Base-by-base conservation (phyloP, 2,113 vertebrate species). In the Thymallus thymallus region DNA sequence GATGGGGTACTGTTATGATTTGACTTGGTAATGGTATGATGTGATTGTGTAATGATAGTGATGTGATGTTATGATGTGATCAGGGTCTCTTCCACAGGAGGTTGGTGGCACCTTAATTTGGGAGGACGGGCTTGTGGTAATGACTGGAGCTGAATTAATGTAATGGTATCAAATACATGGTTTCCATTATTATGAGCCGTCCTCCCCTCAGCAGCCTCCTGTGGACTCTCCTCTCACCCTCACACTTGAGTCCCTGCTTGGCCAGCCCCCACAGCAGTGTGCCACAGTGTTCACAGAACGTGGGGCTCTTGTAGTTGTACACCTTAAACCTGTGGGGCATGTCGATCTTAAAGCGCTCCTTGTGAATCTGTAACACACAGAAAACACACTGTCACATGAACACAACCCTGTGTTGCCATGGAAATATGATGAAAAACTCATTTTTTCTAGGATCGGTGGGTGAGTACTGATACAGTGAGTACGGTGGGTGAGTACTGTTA, bases 271-370 rank as follows among this genome's bases (percentile, higher is more conserved):
- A 99, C 45, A 99, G 94, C 79, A 99, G 93, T 0, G 98, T 99
- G 10, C 98, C 98, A 1, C 98, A 99, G 93, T 99, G 98, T 75
- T 99, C 94, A 5, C 97, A 99, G 92, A 99, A 99, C 0, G 96
- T 97, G 0, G 97, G 98, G 65, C 98, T 99, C 72, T 95, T 98
- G 88, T 97, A 99, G 88, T 95, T 99, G 91, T 98, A 94, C 72
- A 97, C 96, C 78, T 95, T 98, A 78, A 99, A 99, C 79, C 97
- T 87, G 81, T 99, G 98, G 0, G 97, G 96, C 96, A 99, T 96
- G 91, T 98, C 96, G 0, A 99, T 99, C 89, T 98, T 99, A 90
- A 98, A 98, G 56, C 97, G 91, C 86, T 98, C 97, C 82, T 99
- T 99, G 87, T 98, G 95, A 84, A 96, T 96, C 97, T 99, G 90